Percentiles rank a stretch among this genome's conserved stretches.
phyloP scores from a whole-genome alignment of 1,140 invertebrate genomes.

The Caenorhabditis brenneri region DNA sequence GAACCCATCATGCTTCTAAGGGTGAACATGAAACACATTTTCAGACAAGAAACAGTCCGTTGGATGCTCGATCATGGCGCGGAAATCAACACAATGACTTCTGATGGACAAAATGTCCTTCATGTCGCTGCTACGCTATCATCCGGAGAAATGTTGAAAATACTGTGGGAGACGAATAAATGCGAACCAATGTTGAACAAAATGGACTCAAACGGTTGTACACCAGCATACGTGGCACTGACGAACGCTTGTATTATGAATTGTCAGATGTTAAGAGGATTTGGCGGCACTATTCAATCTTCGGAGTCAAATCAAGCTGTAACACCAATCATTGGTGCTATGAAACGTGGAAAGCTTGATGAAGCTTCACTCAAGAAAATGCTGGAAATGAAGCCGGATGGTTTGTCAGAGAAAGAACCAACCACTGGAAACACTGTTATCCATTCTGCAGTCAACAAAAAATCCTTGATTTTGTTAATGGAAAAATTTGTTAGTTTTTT shows the following conservation, averaged over 20 bases:
- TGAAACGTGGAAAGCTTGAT: slow-evolving; percentile 65
- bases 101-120: slow-evolving; percentile 30
- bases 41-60: slow-evolving; percentile 1
- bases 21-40: not conserved
- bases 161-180: slow-evolving; percentile 34
- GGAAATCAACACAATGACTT: not conserved
- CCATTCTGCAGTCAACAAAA: slow-evolving; percentile 63
- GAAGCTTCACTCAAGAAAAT: slow-evolving; percentile 61
- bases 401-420: slow-evolving; percentile 59
- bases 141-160: slow-evolving; percentile 9
- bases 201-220: slow-evolving; percentile 14
- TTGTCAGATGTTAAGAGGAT: slow-evolving; percentile 3
- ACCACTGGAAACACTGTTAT: slow-evolving; percentile 67
- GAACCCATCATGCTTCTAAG: not conserved
- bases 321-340: slow-evolving; percentile 63
- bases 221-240: slow-evolving; percentile 34
- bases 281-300: slow-evolving; percentile 55
- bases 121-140: slow-evolving; percentile 37
- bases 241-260: slow-evolving; percentile 7
- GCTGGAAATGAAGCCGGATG: slow-evolving; percentile 62
- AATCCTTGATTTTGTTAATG: slow-evolving; percentile 61
- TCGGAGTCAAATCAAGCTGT: slow-evolving; percentile 53
- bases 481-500: not conserved
- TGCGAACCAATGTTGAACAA: slow-evolving; percentile 14
- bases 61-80: slow-evolving; percentile 13